Conservation (phyloP, 2,888 invertebrate species). For the Miltochrista miniata region DNA sequence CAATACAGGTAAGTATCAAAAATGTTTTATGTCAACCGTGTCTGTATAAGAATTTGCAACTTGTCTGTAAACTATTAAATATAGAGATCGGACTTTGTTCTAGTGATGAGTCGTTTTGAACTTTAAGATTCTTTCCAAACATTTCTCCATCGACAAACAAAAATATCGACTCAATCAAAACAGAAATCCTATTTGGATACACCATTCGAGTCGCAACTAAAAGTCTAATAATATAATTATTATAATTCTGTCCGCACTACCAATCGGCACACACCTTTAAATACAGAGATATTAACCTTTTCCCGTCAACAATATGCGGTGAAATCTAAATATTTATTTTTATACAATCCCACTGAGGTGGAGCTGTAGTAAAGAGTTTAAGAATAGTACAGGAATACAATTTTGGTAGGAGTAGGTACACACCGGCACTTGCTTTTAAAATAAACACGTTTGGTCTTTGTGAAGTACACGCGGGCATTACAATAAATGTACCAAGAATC, state of each 20-base stretch:
- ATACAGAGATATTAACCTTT: conserved; percentile 75
- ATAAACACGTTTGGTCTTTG: conserved; percentile 64
- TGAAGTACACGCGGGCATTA: conserved; percentile 64
- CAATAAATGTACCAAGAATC: conserved; percentile 72
- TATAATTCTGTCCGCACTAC: conserved; percentile 54
- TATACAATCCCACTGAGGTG: conserved; percentile 54
- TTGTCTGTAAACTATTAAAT: too few relatives aligned
- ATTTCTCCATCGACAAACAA: not conserved
- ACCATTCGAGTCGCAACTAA: conserved; percentile 20
- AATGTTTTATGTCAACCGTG: too few relatives aligned
- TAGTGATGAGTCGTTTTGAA: not conserved
- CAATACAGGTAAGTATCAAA: too few relatives aligned
- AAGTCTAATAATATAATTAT: conserved; percentile 36
- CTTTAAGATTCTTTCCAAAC: not conserved
- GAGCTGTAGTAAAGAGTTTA: conserved; percentile 35
- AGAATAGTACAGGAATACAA: conserved; percentile 52
- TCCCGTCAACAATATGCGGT: conserved; percentile 67
- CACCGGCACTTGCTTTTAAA: conserved; percentile 52
- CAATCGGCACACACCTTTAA: conserved; percentile 41
- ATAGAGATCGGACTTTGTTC: too few relatives aligned
- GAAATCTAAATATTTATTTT: conserved; percentile 72
- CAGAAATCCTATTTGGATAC: conserved; percentile 2
- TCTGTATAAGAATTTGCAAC: too few relatives aligned
- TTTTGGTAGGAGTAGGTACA: conserved; percentile 41
- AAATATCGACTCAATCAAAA: not conserved